phyloP scores from a whole-genome alignment of 2,888 invertebrate species.

The Plusia festucae region DNA sequence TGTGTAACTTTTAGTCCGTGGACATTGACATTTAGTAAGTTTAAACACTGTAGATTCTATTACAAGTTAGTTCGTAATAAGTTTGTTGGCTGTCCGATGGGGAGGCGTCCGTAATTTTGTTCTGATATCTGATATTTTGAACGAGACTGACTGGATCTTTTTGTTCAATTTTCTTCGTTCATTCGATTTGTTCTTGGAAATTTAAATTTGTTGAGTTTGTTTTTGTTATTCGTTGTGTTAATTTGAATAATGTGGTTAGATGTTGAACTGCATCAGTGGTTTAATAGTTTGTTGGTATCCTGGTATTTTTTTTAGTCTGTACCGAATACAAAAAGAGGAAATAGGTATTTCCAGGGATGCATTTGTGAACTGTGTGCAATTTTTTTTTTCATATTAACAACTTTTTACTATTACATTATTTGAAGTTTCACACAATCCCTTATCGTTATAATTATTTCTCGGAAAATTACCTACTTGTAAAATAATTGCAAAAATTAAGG shows the following conservation, averaged over 20 bases:
- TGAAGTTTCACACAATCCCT: too few relatives aligned
- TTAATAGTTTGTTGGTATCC: too few relatives aligned
- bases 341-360: too few relatives aligned
- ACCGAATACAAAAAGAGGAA: too few relatives aligned
- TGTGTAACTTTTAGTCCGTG: slow-evolving; percentile 55
- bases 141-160: slow-evolving; percentile 32
- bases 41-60: slow-evolving; percentile 66
- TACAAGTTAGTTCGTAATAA: slow-evolving; percentile 60
- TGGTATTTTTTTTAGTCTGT: too few relatives aligned
- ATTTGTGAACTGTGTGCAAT: too few relatives aligned
- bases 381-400: too few relatives aligned
- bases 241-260: slow-evolving; percentile 4
- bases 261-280: too few relatives aligned
- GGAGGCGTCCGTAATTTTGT: slow-evolving; percentile 45
- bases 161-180: slow-evolving; percentile 40
- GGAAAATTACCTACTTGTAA: too few relatives aligned
- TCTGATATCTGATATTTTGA: slow-evolving; percentile 53
- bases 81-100: slow-evolving; percentile 40
- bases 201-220: background rate
- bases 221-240: background rate
- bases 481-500: too few relatives aligned
- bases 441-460: too few relatives aligned
- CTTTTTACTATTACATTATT: too few relatives aligned
- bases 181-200: background rate
- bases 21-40: slow-evolving; percentile 71